These are phyloP conservation scores for Spizaetus ornatus DNA, from an alignment of 2,113 vertebrate species.

Conservation along the genomic window DNA sequence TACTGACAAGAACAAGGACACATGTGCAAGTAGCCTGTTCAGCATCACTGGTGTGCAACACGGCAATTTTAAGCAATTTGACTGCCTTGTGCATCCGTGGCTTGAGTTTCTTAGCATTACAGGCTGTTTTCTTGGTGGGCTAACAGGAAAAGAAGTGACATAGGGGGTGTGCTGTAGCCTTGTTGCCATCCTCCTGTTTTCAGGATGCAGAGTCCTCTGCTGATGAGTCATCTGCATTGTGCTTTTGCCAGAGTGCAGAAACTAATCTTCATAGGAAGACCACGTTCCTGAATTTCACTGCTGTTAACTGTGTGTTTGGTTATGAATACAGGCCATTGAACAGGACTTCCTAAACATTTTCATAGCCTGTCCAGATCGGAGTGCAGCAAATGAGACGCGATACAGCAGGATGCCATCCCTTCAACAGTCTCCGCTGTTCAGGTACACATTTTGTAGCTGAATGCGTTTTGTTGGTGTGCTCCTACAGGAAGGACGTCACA, in stretches of 20 bases:
- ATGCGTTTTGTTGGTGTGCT: not conserved
- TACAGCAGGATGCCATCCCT: not conserved
- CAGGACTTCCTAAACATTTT: not conserved
- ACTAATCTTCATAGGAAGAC: not conserved
- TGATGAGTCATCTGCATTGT: not conserved
- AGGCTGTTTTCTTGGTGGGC: not conserved
- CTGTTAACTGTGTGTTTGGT: not conserved
- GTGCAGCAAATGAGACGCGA: accelerated
- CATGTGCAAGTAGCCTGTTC: accelerated
- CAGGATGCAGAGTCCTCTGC: not conserved
- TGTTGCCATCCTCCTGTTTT: not conserved
- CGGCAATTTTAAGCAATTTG: not conserved
- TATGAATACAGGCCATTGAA: not conserved
- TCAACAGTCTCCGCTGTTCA: not conserved
- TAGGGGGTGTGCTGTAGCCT: not conserved
- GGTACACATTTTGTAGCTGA: too few relatives aligned
- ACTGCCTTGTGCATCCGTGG: not conserved
- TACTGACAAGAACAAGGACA: not conserved
- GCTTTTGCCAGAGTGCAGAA: not conserved
- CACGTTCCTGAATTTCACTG: not conserved
- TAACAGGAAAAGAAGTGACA: not conserved
- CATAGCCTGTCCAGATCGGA: not conserved
- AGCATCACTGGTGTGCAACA: not conserved
- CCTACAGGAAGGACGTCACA: not conserved
- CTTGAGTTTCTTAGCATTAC: not conserved